Conservation (phyloP, 2,113 vertebrate species). For the Cebus imitator region DNA sequence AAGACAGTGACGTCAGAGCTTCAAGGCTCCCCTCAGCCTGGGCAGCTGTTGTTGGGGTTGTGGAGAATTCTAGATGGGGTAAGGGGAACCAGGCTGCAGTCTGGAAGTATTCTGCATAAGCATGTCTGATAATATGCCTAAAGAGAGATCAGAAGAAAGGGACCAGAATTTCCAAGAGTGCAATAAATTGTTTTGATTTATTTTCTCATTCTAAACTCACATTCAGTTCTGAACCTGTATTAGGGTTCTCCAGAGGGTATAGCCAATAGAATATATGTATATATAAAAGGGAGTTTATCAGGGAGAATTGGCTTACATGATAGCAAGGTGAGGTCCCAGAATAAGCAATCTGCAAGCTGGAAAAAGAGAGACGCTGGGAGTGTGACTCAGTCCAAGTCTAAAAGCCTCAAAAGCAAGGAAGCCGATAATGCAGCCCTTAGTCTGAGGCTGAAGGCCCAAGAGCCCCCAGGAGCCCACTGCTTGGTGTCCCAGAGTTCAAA, state of each 20-base stretch:
- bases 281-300: too few species aligned
- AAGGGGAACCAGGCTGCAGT: neutral
- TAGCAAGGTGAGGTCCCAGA: too few species aligned
- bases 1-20: neutral
- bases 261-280: too few species aligned
- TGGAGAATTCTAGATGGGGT: neutral
- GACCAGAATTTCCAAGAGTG: neutral
- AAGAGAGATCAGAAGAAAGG: neutral
- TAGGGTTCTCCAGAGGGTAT: neutral
- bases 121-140: neutral
- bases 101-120: neutral
- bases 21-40: neutral
- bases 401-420: too few species aligned
- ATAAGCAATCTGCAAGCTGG: too few species aligned
- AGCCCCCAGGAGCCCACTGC: too few species aligned
- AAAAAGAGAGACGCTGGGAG: too few species aligned
- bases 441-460: too few species aligned
- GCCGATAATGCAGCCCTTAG: too few species aligned
- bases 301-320: too few species aligned
- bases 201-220: constrained; percentile 13
- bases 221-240: neutral
- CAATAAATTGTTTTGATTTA: neutral
- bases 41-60: neutral
- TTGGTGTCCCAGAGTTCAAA: too few species aligned
- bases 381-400: too few species aligned